Percentiles rank a stretch among this genome's conserved stretches.
These are phyloP conservation scores for Pachydiplax longipennis DNA, from an alignment of 2,888 invertebrate genomes.

Conservation along the genomic window DNA sequence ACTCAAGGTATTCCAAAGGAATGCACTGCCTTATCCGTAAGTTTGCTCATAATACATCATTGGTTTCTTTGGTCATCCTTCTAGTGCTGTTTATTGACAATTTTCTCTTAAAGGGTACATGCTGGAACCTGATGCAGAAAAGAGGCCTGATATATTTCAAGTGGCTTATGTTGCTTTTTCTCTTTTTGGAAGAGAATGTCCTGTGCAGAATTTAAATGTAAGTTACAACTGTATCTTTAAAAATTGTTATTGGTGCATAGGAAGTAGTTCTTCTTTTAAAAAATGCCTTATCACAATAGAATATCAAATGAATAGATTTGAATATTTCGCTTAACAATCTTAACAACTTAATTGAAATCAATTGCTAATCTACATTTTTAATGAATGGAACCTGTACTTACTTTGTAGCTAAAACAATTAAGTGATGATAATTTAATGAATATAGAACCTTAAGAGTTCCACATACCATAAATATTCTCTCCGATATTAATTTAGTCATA, in stretches of 20 bases:
- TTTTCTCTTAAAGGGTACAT: slow-evolving; percentile 69
- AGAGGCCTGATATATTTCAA: slow-evolving; percentile 87
- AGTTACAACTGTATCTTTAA: slow-evolving; percentile 54
- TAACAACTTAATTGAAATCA: too few species aligned
- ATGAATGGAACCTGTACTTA: too few species aligned
- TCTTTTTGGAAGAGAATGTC: slow-evolving; percentile 74
- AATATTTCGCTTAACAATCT: too few species aligned
- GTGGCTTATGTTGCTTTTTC: slow-evolving; percentile 77
- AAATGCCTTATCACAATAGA: neutral
- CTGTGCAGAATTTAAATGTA: slow-evolving; percentile 82
- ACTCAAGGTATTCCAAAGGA: slow-evolving; percentile 74
- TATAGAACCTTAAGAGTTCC: too few species aligned
- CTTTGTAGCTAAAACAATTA: too few species aligned
- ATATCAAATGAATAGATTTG: neutral
- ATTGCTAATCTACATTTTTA: too few species aligned
- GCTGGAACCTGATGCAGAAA: slow-evolving; percentile 82
- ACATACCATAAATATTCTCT: too few species aligned
- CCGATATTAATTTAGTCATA: too few species aligned
- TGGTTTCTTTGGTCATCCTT: neutral
- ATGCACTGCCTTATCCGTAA: slow-evolving; percentile 77
- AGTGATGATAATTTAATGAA: too few species aligned
- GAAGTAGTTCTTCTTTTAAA: neutral
- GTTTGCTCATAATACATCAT: slow-evolving; percentile 53
- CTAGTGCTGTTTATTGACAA: neutral
- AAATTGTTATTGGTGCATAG: too few species aligned